Percentiles rank a stretch among this genome's conserved stretches.
Evolutionary conservation across 2,797 vertebrate species (phyloP).

Genomic region (Mycteria americana): DNA sequence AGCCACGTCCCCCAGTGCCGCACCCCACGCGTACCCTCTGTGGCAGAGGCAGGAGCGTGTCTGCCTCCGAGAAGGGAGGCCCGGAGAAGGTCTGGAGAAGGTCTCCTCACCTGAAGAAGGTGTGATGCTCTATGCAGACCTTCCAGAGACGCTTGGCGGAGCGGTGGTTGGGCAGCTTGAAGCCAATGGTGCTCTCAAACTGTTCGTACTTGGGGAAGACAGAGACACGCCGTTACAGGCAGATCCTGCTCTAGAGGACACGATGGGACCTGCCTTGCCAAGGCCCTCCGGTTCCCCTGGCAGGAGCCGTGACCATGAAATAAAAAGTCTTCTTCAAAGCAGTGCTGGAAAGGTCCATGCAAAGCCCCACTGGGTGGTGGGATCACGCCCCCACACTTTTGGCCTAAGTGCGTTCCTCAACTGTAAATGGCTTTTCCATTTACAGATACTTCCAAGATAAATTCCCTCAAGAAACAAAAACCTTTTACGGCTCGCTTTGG

Average conservation of each 20-base stretch:
- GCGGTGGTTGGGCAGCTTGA: constrained; percentile 96
- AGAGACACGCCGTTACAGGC: not conserved
- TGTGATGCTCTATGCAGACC: constrained; percentile 99
- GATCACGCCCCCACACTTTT: not conserved
- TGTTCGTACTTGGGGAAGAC: constrained; percentile 76
- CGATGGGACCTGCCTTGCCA: not conserved
- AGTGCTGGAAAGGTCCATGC: not conserved
- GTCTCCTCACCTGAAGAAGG: constrained; percentile 92
- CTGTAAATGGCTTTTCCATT: not conserved
- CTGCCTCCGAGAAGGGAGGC: not conserved
- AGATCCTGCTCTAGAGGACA: not conserved
- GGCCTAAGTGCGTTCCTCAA: not conserved
- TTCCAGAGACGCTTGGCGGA: constrained; percentile 98
- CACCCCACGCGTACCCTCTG: accelerated
- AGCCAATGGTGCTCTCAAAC: constrained; percentile 95
- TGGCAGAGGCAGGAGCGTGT: not conserved
- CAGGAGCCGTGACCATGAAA: not conserved
- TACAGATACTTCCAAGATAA: not conserved
- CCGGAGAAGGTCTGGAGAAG: not conserved
- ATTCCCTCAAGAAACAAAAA: not conserved
- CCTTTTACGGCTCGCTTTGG: not conserved
- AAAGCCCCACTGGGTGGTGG: not conserved
- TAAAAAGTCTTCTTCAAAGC: not conserved
- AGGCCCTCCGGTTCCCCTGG: not conserved
- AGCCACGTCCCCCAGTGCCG: accelerated